Conservation (phyloP, 2,888 invertebrate species). For the Leucoptera coffeella region DNA sequence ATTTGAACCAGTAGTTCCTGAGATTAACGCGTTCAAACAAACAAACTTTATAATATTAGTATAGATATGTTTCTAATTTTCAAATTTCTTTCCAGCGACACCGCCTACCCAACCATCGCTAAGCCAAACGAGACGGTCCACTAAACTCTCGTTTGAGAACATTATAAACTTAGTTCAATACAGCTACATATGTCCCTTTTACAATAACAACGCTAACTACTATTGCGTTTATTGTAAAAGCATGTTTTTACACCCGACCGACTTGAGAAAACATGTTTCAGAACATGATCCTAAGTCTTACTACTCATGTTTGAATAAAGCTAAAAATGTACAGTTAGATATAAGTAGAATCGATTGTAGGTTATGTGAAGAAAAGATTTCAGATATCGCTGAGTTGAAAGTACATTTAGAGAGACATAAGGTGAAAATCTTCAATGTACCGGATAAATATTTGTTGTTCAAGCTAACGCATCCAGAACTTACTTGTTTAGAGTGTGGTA, state of each 20-base stretch:
- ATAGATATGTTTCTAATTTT: too few relatives aligned
- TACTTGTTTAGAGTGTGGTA: constrained; percentile 26
- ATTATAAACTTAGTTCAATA: not conserved
- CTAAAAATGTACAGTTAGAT: constrained; percentile 1
- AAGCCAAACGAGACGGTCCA: too few relatives aligned
- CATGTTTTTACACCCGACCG: constrained; percentile 23
- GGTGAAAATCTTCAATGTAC: constrained; percentile 14
- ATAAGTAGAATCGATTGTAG: constrained; percentile 29
- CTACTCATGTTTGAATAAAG: too few relatives aligned
- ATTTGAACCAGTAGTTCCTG: too few relatives aligned
- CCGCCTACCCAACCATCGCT: too few relatives aligned
- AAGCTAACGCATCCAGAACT: constrained; percentile 21
- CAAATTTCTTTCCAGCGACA: too few relatives aligned
- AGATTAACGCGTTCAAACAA: too few relatives aligned
- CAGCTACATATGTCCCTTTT: constrained; percentile 11
- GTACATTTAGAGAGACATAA: constrained; percentile 19
- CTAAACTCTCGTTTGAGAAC: too few relatives aligned
- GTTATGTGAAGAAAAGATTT: constrained; percentile 25
- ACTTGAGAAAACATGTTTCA: constrained; percentile 21
- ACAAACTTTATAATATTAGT: too few relatives aligned
- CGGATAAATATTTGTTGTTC: constrained; percentile 31
- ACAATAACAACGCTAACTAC: constrained; percentile 26
- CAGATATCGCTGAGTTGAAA: constrained; percentile 20
- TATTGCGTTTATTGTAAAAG: constrained; percentile 28
- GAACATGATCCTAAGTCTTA: constrained; percentile 17